Conservation (phyloP, 2,888 invertebrate species). For the Gastrophysa polygoni region DNA sequence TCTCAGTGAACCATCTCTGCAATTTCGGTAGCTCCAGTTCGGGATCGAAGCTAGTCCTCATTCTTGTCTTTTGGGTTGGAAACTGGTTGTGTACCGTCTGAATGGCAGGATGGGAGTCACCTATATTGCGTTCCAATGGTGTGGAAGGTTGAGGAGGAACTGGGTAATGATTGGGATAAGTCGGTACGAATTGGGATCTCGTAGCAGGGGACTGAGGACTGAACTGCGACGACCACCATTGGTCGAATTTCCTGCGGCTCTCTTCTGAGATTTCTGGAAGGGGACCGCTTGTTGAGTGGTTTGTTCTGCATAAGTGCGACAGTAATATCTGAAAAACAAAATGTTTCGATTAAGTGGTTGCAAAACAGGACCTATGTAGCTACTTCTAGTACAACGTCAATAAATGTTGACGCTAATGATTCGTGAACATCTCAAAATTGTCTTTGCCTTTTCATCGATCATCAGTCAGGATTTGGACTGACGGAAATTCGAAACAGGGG, state of each 20-base stretch:
- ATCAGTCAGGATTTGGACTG: no score
- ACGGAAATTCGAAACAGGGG: no score
- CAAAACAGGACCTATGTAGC: no score
- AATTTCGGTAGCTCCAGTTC: slow-evolving; percentile 95
- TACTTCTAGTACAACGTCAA: no score
- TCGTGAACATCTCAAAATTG: no score
- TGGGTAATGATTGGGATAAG: slow-evolving; percentile 61
- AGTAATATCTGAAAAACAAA: slow-evolving; percentile 70
- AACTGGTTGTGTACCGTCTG: slow-evolving; percentile 78
- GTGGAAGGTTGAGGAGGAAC: slow-evolving; percentile 57
- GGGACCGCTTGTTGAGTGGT: slow-evolving; percentile 69
- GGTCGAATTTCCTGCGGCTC: slow-evolving; percentile 85
- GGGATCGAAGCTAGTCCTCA: slow-evolving; percentile 97
- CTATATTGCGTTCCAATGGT: slow-evolving; percentile 60
- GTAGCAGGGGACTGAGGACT: slow-evolving; percentile 62
- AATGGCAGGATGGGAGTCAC: slow-evolving; percentile 72
- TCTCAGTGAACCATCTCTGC: slow-evolving; percentile 96
- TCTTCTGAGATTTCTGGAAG: slow-evolving; percentile 81
- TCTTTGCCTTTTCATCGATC: no score
- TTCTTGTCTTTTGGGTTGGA: slow-evolving; percentile 87
- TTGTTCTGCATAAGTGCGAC: slow-evolving; percentile 81
- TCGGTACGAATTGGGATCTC: slow-evolving; percentile 56
- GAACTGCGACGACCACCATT: slow-evolving; percentile 84
- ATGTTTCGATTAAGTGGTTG: no score
- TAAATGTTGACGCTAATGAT: no score